Conservation (phyloP, 2,888 invertebrate genomes). For the Harpalus rufipes region DNA sequence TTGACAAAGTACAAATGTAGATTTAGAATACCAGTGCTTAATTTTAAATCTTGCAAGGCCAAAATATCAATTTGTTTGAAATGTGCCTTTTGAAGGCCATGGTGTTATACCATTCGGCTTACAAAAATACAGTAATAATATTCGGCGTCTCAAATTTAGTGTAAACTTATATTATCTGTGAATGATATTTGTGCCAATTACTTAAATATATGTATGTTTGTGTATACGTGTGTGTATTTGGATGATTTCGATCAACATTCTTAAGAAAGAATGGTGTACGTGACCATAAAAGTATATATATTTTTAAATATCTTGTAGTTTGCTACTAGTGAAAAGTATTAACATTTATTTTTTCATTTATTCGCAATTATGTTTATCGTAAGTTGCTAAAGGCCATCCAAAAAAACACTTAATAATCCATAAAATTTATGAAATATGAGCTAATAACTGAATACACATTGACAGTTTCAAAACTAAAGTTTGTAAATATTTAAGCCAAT, state of each 20-base stretch:
- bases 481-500: too few relatives aligned
- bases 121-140: slow-evolving; percentile 39
- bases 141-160: slow-evolving; percentile 23
- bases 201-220: slow-evolving; percentile 62
- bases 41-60: slow-evolving; percentile 26
- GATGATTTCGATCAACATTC: not conserved
- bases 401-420: too few relatives aligned
- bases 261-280: not conserved
- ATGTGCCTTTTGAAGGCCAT: slow-evolving; percentile 40
- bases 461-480: too few relatives aligned
- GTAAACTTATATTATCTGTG: slow-evolving; percentile 62
- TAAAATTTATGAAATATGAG: too few relatives aligned
- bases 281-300: too few relatives aligned
- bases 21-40: slow-evolving; percentile 60
- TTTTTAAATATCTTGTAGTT: too few relatives aligned
- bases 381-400: too few relatives aligned
- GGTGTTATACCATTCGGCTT: slow-evolving; percentile 39
- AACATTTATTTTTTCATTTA: too few relatives aligned
- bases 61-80: slow-evolving; percentile 20
- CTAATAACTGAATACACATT: too few relatives aligned
- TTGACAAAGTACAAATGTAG: slow-evolving; percentile 65
- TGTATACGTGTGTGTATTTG: slow-evolving; percentile 52
- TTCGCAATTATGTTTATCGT: too few relatives aligned
- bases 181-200: slow-evolving; percentile 65
- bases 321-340: too few relatives aligned